A percentile compares a stretch with the other conserved stretches of the same genome.
Conservation (phyloP, 2,888 invertebrate species). For the Lithosia quadra region DNA sequence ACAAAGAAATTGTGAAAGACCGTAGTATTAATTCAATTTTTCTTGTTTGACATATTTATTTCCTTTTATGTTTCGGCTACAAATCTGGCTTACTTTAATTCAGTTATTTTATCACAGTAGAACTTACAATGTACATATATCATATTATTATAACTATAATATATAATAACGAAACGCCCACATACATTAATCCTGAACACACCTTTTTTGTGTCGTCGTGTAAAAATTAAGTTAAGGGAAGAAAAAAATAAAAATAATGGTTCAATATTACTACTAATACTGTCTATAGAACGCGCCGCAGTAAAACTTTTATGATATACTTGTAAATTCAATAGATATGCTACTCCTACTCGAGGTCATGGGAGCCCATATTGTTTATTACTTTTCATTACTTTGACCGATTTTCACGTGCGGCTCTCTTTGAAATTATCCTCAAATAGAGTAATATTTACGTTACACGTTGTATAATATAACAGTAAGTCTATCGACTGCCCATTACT, state of each 20-base stretch:
- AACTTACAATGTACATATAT: too few species aligned
- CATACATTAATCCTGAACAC: too few species aligned
- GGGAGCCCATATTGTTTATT: conserved; percentile 68
- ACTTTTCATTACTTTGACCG: conserved; percentile 71
- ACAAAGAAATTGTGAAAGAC: not conserved
- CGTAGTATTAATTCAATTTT: not conserved
- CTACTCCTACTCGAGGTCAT: conserved; percentile 61
- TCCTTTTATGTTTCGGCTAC: not conserved
- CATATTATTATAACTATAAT: too few species aligned
- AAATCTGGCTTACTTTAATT: not conserved
- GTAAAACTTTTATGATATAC: not conserved
- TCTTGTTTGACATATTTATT: not conserved
- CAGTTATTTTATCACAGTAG: too few species aligned
- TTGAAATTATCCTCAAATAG: conserved; percentile 74
- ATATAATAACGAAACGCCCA: too few species aligned
- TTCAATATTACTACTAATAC: not conserved
- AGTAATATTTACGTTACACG: conserved; percentile 75
- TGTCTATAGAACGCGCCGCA: not conserved
- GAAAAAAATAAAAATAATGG: not conserved
- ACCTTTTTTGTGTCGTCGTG: too few species aligned
- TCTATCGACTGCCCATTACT: conserved; percentile 78
- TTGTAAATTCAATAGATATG: conserved; percentile 14
- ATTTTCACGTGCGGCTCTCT: conserved; percentile 71
- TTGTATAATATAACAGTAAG: conserved; percentile 76
- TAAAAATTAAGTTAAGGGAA: not conserved